Conservation (phyloP, 2,113 vertebrate genomes). For the Amphiprion ocellaris region DNA sequence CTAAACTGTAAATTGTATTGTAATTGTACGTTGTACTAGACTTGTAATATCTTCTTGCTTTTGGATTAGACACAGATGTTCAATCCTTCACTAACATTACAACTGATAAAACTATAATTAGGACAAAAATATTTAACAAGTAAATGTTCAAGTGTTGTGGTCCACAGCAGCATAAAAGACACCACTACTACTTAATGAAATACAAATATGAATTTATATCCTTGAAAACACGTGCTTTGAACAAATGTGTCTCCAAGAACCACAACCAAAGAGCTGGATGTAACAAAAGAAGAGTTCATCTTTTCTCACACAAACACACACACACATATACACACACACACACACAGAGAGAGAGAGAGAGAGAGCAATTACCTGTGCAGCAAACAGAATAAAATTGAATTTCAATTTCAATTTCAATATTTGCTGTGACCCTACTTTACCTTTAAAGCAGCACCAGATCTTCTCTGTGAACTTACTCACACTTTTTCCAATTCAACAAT, state of each 20-base stretch:
- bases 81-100: no score
- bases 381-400: no score
- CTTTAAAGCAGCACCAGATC: no score
- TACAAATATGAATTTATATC: background rate
- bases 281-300: background rate
- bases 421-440: background rate
- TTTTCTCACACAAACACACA: background rate
- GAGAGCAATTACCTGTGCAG: no score
- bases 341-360: no score
- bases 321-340: no score
- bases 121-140: background rate
- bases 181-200: background rate
- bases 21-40: no score
- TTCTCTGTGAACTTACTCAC: no score
- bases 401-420: background rate
- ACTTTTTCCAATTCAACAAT: no score
- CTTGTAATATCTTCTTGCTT: no score
- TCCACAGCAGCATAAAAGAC: background rate
- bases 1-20: no score
- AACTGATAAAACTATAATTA: background rate
- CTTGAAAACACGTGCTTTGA: background rate
- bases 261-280: background rate
- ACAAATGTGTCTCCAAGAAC: background rate
- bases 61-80: no score
- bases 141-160: slow-evolving; percentile 4